Base-by-base conservation (phyloP, 1,140 invertebrate species). In the Teleopsis dalmanni region DNA sequence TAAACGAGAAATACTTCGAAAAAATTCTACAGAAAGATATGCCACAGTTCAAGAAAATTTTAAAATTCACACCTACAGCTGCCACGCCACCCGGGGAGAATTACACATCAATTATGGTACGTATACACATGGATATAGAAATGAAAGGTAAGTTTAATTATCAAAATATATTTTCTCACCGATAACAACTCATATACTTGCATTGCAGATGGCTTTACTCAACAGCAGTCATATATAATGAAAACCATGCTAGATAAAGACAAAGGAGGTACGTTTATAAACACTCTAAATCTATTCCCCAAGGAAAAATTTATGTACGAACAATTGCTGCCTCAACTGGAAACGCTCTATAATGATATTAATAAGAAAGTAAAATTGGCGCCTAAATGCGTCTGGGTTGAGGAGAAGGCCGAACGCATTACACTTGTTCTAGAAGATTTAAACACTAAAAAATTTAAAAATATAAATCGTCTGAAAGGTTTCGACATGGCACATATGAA, bases 371-470 rank as follows among this genome's bases (percentile, higher is more conserved):
- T 66, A 0, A 57, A 55, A 33, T 57, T 67, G 22, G 59, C 61
- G 6, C 64, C 64, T 18, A 67, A 66, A 41, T 67, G 64, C 33
- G 54, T 54, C 18, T 60, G 54, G 51, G 41, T 60, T 3, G 63
- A 66, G 37, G 53, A 66, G 35, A 48, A 67, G 0, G 54, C 59
- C 8, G 64, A 59, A 2, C 53, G 64, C 26, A 67, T 64, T 22
- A 60, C 59, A 5, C 40, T 81, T 14, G 66, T 79, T 0, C 59
- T 81, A 1, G 77, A 80, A 45, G 80, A 81, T 61, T 56, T 81
- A 9, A 55, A 67, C n/a, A 65, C 70, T 16, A 61, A 72, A 11
- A 79, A 78, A 23, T 81, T 73, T 57, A 55, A 71, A n/a, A 80
- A 81, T 68, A 73, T 75, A 1, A 70, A 75, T 56, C 71, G 78